These are phyloP conservation scores for Aporophyla lueneburgensis DNA, from an alignment of 2,888 invertebrate genomes.

Conservation along the genomic window DNA sequence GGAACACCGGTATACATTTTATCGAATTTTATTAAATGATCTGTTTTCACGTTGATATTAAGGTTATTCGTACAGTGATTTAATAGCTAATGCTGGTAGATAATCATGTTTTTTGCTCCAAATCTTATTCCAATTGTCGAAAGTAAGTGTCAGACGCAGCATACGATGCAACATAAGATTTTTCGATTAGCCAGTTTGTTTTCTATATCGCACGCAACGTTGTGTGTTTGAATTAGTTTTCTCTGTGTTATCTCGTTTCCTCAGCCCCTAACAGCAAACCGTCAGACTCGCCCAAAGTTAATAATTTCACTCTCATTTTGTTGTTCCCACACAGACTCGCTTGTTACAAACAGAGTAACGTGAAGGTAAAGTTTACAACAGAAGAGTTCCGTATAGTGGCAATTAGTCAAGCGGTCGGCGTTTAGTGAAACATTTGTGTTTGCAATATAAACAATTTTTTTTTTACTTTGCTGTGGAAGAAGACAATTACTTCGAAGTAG, in stretches of 20 bases:
- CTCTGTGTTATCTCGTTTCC: background rate
- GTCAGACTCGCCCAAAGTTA: background rate
- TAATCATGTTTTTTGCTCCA: background rate
- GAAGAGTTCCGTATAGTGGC: conserved; percentile 1
- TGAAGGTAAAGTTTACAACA: conserved; percentile 22
- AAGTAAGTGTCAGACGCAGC: background rate
- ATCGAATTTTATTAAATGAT: background rate
- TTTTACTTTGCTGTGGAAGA: background rate
- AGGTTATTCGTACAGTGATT: background rate
- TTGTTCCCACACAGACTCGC: background rate
- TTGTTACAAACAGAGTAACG: conserved; percentile 5
- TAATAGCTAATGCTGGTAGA: background rate
- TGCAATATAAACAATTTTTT: background rate
- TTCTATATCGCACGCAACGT: background rate
- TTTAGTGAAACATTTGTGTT: background rate
- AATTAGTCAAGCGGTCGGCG: background rate
- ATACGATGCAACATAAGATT: background rate
- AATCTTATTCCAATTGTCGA: background rate
- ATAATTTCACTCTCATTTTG: background rate
- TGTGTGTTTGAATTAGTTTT: background rate
- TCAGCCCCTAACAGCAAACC: background rate
- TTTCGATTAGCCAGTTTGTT: background rate
- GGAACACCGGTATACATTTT: background rate
- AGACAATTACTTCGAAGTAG: background rate
- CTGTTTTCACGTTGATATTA: background rate